phyloP scores from a whole-genome alignment of 2,113 vertebrate genomes.

The Callithrix jacchus region DNA sequence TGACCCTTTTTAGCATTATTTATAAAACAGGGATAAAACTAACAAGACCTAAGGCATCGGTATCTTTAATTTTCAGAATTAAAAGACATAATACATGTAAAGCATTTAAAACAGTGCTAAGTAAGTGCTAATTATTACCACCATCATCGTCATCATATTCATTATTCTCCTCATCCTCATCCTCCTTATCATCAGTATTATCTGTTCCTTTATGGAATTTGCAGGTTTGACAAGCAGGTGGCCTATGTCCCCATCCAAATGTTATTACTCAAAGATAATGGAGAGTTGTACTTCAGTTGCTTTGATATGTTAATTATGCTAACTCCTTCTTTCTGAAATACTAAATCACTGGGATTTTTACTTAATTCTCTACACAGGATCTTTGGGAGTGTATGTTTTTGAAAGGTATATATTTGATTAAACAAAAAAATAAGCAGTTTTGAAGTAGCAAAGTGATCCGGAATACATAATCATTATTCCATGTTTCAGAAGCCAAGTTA shows the following conservation, averaged over 20 bases:
- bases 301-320: conserved; percentile 30
- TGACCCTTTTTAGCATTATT: background rate
- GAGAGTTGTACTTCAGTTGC: background rate
- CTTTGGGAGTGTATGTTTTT: background rate
- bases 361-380: background rate
- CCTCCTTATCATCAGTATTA: background rate
- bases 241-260: background rate
- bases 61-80: background rate
- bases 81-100: background rate
- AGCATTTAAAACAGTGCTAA: background rate
- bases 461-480: background rate
- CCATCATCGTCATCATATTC: background rate
- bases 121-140: background rate
- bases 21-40: background rate
- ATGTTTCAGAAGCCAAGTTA: background rate
- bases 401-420: background rate
- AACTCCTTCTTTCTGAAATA: background rate
- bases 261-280: conserved; percentile 19
- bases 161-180: no score
- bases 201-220: background rate
- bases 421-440: background rate
- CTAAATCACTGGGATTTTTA: background rate
- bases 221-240: background rate
- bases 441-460: background rate
- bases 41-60: background rate